These are phyloP conservation scores for Iselma pallidipennis DNA, from an alignment of 2,888 invertebrate species.

Conservation along the genomic window DNA sequence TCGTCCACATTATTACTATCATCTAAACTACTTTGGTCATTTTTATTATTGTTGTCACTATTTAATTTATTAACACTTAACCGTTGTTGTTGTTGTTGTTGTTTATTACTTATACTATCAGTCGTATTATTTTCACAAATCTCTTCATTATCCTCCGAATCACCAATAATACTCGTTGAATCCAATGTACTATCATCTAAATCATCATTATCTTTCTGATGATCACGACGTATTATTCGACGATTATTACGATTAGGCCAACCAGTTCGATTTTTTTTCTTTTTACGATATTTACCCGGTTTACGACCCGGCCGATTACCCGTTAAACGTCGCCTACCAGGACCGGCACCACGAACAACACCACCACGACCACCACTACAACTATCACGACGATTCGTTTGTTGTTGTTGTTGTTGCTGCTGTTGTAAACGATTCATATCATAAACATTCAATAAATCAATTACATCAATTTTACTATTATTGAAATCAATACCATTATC, in stretches of 20 bases:
- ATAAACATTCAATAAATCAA: constrained; percentile 52
- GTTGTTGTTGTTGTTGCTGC: too few relatives aligned
- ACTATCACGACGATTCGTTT: neutral
- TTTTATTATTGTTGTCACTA: constrained; percentile 32
- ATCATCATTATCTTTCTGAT: constrained; percentile 42
- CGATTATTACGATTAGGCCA: constrained; percentile 70
- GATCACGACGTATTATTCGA: constrained; percentile 46
- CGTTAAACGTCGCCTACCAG: neutral
- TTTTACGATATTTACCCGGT: constrained; percentile 56
- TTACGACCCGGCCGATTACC: constrained; percentile 39
- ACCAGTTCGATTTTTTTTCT: constrained; percentile 77
- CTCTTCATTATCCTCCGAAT: constrained; percentile 36
- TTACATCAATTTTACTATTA: constrained; percentile 39
- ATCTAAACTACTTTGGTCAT: constrained; percentile 34
- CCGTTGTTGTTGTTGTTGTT: constrained; percentile 2
- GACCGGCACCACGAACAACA: constrained; percentile 38
- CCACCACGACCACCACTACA: constrained; percentile 35
- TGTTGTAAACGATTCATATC: constrained; percentile 55
- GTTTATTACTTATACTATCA: constrained; percentile 36
- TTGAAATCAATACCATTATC: constrained; percentile 50
- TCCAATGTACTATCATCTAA: constrained; percentile 38
- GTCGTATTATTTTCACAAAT: constrained; percentile 33
- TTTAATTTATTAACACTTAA: constrained; percentile 20
- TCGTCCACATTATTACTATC: constrained; percentile 25
- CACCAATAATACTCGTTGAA: constrained; percentile 38